These are phyloP conservation scores for Nomada fabriciana DNA, from an alignment of 2,888 invertebrate species.

Conservation along the genomic window DNA sequence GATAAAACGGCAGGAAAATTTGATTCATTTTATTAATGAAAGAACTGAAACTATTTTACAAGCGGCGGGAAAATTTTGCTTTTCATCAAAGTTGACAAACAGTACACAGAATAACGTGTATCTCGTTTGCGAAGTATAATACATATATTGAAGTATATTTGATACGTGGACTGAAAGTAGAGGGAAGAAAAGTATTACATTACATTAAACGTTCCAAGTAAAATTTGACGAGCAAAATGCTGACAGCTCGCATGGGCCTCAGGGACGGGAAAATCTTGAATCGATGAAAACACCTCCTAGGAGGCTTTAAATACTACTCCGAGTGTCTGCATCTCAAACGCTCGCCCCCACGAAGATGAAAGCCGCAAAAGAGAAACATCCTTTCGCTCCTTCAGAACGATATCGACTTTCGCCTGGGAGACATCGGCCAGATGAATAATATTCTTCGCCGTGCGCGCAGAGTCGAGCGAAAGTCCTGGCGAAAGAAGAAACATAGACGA, in stretches of 20 bases:
- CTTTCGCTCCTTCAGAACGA: constrained; percentile 6
- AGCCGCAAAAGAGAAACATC: constrained; percentile 20
- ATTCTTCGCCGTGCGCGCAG: constrained; percentile 42
- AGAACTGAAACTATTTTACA: too few relatives aligned
- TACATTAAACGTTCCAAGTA: neutral
- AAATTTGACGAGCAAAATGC: neutral
- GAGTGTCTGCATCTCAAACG: neutral
- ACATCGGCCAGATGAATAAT: constrained; percentile 59
- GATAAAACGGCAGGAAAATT: too few relatives aligned
- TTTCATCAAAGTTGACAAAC: too few relatives aligned
- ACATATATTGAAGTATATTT: too few relatives aligned
- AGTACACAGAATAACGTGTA: too few relatives aligned
- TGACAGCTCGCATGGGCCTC: neutral
- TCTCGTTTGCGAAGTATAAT: too few relatives aligned
- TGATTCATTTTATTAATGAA: too few relatives aligned
- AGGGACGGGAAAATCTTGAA: neutral
- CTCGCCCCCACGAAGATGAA: neutral
- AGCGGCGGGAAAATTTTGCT: too few relatives aligned
- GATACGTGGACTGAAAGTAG: neutral
- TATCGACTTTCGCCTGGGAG: constrained; percentile 51
- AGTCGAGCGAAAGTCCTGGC: constrained; percentile 28
- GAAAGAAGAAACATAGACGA: constrained; percentile 38
- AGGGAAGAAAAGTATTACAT: neutral
- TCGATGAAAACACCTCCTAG: neutral
- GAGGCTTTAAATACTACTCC: neutral